These are phyloP conservation scores for Lycophotia porphyrea DNA, from an alignment of 2,888 invertebrate genomes.

Conservation along the genomic window DNA sequence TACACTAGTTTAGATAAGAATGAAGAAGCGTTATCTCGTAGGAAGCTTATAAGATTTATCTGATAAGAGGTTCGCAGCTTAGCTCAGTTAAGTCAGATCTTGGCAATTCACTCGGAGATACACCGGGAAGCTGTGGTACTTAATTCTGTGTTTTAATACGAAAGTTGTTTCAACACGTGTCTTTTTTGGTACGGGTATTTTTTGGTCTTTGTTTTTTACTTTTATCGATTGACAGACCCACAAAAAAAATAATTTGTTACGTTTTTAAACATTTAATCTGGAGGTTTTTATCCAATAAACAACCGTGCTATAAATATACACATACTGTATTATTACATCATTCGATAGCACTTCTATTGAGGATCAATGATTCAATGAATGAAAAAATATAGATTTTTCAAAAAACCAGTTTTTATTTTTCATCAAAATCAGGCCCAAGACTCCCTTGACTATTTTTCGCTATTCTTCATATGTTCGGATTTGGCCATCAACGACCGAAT, in stretches of 20 bases:
- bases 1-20: constrained; percentile 20
- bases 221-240: background rate
- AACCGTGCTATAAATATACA: background rate
- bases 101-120: constrained; percentile 33
- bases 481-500: background rate
- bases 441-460: background rate
- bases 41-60: constrained; percentile 44
- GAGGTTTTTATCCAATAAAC: background rate
- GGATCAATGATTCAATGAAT: background rate
- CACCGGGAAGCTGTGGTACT: constrained; percentile 6
- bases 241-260: background rate
- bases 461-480: background rate
- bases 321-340: background rate
- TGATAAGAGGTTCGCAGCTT: constrained; percentile 43
- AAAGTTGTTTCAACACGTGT: constrained; percentile 20
- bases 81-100: constrained; percentile 45
- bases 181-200: background rate
- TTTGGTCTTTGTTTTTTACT: background rate
- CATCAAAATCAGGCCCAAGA: background rate
- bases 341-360: background rate
- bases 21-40: constrained; percentile 26
- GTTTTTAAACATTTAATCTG: background rate
- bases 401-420: background rate
- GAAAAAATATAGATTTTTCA: background rate
- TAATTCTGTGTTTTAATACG: background rate